phyloP scores from a whole-genome alignment of 2,113 vertebrate species.

The Gasterosteus nipponicus region DNA sequence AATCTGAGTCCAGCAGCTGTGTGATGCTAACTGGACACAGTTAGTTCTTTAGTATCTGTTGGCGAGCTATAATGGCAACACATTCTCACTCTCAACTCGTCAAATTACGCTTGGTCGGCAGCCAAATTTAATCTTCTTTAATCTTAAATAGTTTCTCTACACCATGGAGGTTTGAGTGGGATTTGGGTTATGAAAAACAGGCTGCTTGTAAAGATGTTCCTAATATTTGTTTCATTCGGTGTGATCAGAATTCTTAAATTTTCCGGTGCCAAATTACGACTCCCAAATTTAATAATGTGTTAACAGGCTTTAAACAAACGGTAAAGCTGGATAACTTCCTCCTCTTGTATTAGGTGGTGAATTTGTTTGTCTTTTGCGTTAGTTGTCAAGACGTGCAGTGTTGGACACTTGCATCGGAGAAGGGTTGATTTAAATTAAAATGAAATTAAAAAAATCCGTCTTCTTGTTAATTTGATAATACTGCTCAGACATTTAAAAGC shows the following conservation, averaged over 20 bases:
- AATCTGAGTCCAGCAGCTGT: neutral
- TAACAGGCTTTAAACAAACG: neutral
- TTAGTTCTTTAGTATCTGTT: neutral
- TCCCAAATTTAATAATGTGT: too few species aligned
- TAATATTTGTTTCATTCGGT: slow-evolving; percentile 10
- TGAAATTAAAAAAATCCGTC: neutral
- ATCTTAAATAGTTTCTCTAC: slow-evolving; percentile 33
- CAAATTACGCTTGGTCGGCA: neutral
- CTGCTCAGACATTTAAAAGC: slow-evolving; percentile 5
- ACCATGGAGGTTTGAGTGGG: slow-evolving; percentile 4
- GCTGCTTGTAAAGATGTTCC: neutral
- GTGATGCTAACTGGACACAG: neutral
- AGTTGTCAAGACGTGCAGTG: neutral
- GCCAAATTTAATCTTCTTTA: neutral
- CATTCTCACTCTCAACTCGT: neutral
- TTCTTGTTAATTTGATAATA: neutral
- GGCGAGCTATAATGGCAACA: neutral
- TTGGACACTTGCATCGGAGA: neutral
- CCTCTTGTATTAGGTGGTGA: too few species aligned
- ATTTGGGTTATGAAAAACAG: neutral
- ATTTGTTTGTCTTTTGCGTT: neutral
- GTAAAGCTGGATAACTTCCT: neutral
- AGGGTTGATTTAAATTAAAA: neutral
- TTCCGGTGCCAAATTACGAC: too few species aligned
- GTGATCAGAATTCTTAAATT: neutral